Evolutionary conservation across 2,113 vertebrate genomes (phyloP).

Genomic region (Myotis yumanensis): DNA sequence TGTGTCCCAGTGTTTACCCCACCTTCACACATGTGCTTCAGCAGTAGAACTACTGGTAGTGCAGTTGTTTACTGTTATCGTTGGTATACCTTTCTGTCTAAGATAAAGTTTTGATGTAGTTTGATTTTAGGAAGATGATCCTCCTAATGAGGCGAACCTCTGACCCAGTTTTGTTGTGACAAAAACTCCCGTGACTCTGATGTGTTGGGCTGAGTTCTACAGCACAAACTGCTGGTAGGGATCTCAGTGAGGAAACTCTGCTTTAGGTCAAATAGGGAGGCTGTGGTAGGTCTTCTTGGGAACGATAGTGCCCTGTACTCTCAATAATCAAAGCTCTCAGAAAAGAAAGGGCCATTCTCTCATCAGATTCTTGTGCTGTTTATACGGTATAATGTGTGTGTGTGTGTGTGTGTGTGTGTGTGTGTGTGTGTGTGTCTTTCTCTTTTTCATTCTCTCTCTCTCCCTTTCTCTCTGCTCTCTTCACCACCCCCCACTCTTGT

Average conservation of each 20-base stretch:
- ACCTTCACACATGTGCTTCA: neutral
- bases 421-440: too few species aligned
- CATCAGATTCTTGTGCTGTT: neutral
- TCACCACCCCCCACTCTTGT: too few species aligned
- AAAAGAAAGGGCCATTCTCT: neutral
- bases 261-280: neutral
- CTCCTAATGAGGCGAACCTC: fast-evolving
- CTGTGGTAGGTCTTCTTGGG: neutral
- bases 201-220: fast-evolving
- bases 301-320: fast-evolving
- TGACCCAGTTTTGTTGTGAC: neutral
- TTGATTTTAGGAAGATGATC: neutral
- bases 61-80: neutral
- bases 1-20: neutral
- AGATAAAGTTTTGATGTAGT: neutral
- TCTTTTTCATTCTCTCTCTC: neutral
- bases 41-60: neutral
- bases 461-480: neutral
- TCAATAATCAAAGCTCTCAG: neutral
- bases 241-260: neutral
- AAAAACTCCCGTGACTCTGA: too few species aligned
- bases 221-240: neutral
- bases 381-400: too few species aligned
- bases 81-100: neutral
- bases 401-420: too few species aligned